phyloP scores from a whole-genome alignment of 2,888 invertebrate genomes.

The Lepas anatifera region DNA sequence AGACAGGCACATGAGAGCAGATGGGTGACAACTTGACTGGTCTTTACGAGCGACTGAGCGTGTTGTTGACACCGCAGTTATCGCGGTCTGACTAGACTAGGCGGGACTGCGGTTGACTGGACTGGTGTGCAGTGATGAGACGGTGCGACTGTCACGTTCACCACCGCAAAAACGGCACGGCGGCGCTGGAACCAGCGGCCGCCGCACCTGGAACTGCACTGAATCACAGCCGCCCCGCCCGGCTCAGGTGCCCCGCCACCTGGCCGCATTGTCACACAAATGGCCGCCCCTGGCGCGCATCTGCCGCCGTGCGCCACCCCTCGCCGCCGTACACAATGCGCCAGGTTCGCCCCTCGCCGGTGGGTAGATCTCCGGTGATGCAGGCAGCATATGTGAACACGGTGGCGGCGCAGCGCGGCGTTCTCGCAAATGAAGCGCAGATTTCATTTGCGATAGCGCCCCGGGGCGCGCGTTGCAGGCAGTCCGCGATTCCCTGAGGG shows the following conservation, averaged over 20 bases:
- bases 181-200: not conserved
- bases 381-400: too few relatives aligned
- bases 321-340: not conserved
- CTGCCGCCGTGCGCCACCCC: not conserved
- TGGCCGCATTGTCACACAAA: slow-evolving; percentile 9
- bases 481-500: not conserved
- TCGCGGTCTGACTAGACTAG: too few relatives aligned
- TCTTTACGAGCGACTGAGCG: too few relatives aligned
- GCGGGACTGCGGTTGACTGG: too few relatives aligned
- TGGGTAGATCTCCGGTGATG: too few relatives aligned
- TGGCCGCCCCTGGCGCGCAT: not conserved
- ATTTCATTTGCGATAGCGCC: not conserved
- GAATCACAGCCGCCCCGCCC: not conserved
- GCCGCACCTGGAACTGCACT: not conserved
- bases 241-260: not conserved
- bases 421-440: not conserved
- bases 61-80: too few relatives aligned
- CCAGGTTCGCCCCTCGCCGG: too few relatives aligned
- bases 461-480: not conserved
- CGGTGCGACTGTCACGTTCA: not conserved
- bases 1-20: too few relatives aligned
- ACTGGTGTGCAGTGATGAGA: too few relatives aligned
- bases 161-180: not conserved
- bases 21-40: too few relatives aligned
- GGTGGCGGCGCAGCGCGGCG: too few relatives aligned